These are phyloP conservation scores for Cephalopholis sonnerati DNA, from an alignment of 2,113 vertebrate species.

Conservation along the genomic window DNA sequence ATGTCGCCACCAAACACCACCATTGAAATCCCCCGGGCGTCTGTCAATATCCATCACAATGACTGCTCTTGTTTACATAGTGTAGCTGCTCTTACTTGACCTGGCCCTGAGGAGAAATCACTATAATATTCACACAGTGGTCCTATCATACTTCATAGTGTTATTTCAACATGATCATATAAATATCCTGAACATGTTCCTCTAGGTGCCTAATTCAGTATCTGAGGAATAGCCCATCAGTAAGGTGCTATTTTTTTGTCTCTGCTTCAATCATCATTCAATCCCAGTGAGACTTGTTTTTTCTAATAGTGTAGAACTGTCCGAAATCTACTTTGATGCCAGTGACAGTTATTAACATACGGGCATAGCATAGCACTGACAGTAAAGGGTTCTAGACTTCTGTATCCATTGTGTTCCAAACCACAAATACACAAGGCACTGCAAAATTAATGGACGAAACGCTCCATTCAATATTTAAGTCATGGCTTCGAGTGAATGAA, in stretches of 20 bases:
- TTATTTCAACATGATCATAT: neutral
- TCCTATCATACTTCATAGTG: neutral
- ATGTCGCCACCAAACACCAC: constrained; percentile 75
- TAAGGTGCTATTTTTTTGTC: neutral
- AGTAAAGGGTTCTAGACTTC: neutral
- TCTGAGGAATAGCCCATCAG: neutral
- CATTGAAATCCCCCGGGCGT: constrained; percentile 18
- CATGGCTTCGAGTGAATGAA: constrained; percentile 46
- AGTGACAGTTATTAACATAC: neutral
- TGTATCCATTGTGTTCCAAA: neutral
- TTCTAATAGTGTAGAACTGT: neutral
- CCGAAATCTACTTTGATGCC: neutral
- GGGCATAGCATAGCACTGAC: neutral
- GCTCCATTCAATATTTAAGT: constrained; percentile 67
- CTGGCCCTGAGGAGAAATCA: neutral
- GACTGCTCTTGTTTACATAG: constrained; percentile 60
- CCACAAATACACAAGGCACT: constrained; percentile 42
- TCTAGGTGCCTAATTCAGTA: neutral
- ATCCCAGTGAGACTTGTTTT: neutral
- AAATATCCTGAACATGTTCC: neutral
- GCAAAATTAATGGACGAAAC: constrained; percentile 51
- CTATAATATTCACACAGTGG: neutral
- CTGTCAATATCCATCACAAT: constrained; percentile 71
- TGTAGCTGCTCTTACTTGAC: constrained; percentile 37
- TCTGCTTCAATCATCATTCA: neutral